Conservation (phyloP, 2,888 invertebrate species). For the Nomada hirtipes region DNA sequence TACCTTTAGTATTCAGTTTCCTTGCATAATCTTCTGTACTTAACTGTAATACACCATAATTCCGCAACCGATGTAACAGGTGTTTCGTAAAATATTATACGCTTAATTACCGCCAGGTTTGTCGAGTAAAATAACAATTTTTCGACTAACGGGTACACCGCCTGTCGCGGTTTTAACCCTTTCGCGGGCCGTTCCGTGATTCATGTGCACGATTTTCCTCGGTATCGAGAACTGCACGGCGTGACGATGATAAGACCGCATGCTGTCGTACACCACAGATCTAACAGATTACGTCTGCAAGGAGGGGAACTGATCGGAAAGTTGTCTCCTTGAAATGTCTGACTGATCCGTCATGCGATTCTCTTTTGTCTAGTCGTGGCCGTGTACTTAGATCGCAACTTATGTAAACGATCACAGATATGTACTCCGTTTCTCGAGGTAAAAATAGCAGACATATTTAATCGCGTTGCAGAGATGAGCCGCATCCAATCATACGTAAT, state of each 20-base stretch:
- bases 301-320: slow-evolving; percentile 44
- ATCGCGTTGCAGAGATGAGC: neutral
- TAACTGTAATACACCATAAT: too few species aligned
- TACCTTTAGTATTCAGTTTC: too few species aligned
- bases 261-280: neutral
- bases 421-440: slow-evolving; percentile 28
- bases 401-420: slow-evolving; percentile 52
- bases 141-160: neutral
- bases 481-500: too few species aligned
- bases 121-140: neutral
- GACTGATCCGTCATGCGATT: slow-evolving; percentile 54
- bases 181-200: neutral
- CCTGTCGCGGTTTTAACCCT: slow-evolving; percentile 9
- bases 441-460: neutral
- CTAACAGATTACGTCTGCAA: slow-evolving; percentile 21
- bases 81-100: neutral
- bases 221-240: slow-evolving; percentile 13
- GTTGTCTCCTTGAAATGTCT: slow-evolving; percentile 61
- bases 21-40: too few species aligned
- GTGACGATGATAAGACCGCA: slow-evolving; percentile 14
- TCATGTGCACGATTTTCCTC: slow-evolving; percentile 33
- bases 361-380: slow-evolving; percentile 48
- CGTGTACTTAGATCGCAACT: slow-evolving; percentile 31
- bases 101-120: neutral
- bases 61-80: too few species aligned